Base-by-base conservation (phyloP, 2,888 invertebrate genomes). In the Eurois occulta region DNA sequence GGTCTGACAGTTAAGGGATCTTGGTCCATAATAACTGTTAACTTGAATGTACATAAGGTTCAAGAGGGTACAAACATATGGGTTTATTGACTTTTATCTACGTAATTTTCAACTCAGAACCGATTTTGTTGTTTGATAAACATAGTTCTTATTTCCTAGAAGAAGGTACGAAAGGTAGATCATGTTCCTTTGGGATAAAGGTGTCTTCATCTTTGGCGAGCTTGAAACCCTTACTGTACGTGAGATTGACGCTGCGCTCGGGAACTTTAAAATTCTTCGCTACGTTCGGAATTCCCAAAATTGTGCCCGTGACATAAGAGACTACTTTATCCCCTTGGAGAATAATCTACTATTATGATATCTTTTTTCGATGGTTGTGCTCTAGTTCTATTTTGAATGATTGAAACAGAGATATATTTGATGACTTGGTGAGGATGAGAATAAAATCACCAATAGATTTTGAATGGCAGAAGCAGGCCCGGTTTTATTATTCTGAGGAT, bases 391-490 rank as follows among this genome's bases (percentile, higher is more conserved):
- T 35, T 35, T 46, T 46, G 24, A 35, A 8, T 24, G n/a, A 16
- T 74, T 41, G 10, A 11, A 94, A 75, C 88, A 98, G 98, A 88
- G 99, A 99, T 91, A 99, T 99, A 87, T 99, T 99, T 94, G 98
- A 99, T 92, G 98, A 98, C 81, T 94, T 99, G 74, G 98, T 97
- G 60, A 97, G 96, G 79, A 95, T 98, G 94, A 97, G 97, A 89
- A 97, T 99, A 48, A 97, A 97, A 89, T 97, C 96, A 4, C 94
- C 97, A 0, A 94, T 95, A 16, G 99, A 99, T 93, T 99, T 99
- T 93, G 99, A 99, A 92, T 99, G 99, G 99, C 97, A 98, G 91
- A 99, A 99, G 90, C 99, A 99, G 92, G 98, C 98, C 0, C 97
- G 99, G 70, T 99, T 99, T 93, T 99, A 99, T 94, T 99, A 98